Evolutionary conservation across 2,113 vertebrate genomes (phyloP), one percentile per base, ranked within the genome.

Genomic region (Cavia porcellus): DNA sequence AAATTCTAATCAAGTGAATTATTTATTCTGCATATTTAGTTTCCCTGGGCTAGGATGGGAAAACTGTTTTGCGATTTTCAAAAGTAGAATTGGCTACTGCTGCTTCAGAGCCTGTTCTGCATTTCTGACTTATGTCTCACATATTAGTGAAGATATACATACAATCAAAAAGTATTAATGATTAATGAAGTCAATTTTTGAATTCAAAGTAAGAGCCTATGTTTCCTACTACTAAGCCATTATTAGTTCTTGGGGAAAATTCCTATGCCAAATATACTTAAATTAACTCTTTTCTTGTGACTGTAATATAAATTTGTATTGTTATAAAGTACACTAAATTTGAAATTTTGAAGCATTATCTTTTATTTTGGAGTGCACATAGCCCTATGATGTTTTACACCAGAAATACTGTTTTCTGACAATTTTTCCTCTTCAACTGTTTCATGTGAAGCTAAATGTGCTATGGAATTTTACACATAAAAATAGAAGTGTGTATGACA

Each of bases 1-100:
- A 72, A 93, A 96, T 92, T 96, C 59, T 74, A 96, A 95, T 94
- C 0, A 22, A 50, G 4, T 84, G 52, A 38, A 74, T 93, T 86
- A 96, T 89, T 96, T 97, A 79, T 97, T 96, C 92, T 89, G 89
- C 80, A 87, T 90, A 95, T 95, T 97, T 94, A 68, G 62, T 89
- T 94, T 96, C 52, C 24, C 70, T 80, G 74, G 47, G 22, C 84
- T 20, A 19, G 55, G 70, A 96, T 74, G 77, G 88, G 52, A 96
- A 68, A 75, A 95, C 9, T 52, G 50, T 86, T 75, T 70, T 96
- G 47, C n/a, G 87, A 92, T 89, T 97, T 96, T 83, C 24, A 84
- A 85, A 86, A 86, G 55, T 72, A 35, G 4, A 96, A 94, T 96
- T 95, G 89, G 52, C 79, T 93, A 79, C 79, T 95, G 61, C 89